Evolutionary conservation across 2,888 invertebrate species (phyloP).

Genomic region (Limulus polyphemus): DNA sequence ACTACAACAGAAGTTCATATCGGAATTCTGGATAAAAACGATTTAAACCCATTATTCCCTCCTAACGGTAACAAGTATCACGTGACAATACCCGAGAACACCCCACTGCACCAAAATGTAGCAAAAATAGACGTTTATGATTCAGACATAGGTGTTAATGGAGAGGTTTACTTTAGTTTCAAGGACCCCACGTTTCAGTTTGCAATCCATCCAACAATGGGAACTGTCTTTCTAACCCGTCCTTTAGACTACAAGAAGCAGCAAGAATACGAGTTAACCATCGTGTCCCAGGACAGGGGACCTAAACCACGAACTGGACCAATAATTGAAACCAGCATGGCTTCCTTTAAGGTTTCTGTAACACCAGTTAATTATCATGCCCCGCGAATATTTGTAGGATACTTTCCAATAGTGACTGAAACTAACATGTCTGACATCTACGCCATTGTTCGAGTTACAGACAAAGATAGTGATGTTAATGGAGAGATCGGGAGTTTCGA

Average conservation of each 20-base stretch:
- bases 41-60: conserved; percentile 85
- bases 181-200: conserved; percentile 61
- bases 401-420: conserved; percentile 8
- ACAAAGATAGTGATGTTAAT: conserved; percentile 68
- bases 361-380: conserved; percentile 66
- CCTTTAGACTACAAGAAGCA: conserved; percentile 55
- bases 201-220: conserved; percentile 83
- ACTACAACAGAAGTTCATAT: conserved; percentile 59
- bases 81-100: conserved; percentile 74
- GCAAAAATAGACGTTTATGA: conserved; percentile 63
- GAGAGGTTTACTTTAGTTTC: conserved; percentile 93
- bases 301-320: conserved; percentile 44
- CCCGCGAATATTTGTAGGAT: conserved; percentile 52
- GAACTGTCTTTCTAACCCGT: conserved; percentile 47
- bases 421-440: conserved; percentile 9
- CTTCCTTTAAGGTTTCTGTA: conserved; percentile 55
- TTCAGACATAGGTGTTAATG: conserved; percentile 89
- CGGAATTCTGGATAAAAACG: conserved; percentile 68
- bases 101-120: conserved; percentile 67
- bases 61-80: conserved; percentile 57
- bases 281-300: conserved; percentile 77
- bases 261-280: conserved; percentile 56
- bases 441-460: conserved; percentile 71
- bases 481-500: conserved; percentile 68
- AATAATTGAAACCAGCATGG: conserved; percentile 53